phyloP scores from a whole-genome alignment of 2,888 invertebrate genomes.

The Cloeon dipterum region DNA sequence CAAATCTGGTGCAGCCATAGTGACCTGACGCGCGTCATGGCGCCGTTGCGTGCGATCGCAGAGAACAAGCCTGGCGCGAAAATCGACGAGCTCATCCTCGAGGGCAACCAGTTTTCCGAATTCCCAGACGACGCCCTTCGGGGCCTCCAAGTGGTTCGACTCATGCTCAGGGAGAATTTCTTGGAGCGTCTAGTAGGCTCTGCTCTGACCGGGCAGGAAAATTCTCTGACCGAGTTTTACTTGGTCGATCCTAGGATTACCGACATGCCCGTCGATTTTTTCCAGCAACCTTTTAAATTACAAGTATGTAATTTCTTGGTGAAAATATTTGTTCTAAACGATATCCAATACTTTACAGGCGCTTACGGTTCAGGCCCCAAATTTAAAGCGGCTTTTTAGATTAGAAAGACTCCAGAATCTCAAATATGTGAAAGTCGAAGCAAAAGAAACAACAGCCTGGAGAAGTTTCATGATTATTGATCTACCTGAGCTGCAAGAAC shows the following conservation, averaged over 20 bases:
- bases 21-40: constrained; percentile 51
- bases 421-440: background rate
- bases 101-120: constrained; percentile 67
- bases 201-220: constrained; percentile 58
- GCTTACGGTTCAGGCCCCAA: background rate
- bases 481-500: constrained; percentile 44
- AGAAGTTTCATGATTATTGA: constrained; percentile 16
- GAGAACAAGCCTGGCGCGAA: constrained; percentile 23
- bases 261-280: background rate
- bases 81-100: constrained; percentile 67
- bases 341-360: background rate
- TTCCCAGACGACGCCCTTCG: constrained; percentile 52
- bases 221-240: constrained; percentile 55
- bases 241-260: constrained; percentile 59
- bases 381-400: background rate
- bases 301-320: background rate
- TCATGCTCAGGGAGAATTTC: constrained; percentile 67
- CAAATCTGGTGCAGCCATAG: constrained; percentile 49
- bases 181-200: constrained; percentile 57
- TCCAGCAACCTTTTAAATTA: background rate
- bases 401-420: background rate
- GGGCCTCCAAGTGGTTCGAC: constrained; percentile 44
- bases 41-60: constrained; percentile 41
- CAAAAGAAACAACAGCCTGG: background rate
- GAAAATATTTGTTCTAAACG: background rate